phyloP scores from a whole-genome alignment of 2,113 vertebrate species.

The Saguinus imperator region DNA sequence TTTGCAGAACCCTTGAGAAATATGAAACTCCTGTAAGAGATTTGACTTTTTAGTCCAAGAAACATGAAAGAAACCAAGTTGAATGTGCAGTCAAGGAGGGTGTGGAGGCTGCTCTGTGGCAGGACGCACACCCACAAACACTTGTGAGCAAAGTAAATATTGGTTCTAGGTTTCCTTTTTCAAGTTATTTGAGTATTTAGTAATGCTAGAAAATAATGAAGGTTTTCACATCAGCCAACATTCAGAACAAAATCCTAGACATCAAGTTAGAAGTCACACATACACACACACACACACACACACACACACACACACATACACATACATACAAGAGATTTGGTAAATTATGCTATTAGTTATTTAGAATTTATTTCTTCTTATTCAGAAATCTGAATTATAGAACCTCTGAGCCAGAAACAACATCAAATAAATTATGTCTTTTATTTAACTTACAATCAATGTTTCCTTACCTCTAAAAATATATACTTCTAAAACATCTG shows the following conservation, averaged over 20 bases:
- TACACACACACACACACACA: not conserved
- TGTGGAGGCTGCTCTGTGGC: rapidly evolving
- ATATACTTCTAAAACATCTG: not conserved
- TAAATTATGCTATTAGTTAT: not conserved
- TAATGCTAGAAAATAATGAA: not conserved
- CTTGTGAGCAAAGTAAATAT: not conserved
- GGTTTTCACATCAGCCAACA: not conserved
- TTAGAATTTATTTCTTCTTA: not conserved
- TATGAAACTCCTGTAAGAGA: not conserved
- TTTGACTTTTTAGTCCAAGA: not conserved
- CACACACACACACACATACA: too few species aligned
- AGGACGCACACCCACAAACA: not conserved
- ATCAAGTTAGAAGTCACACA: not conserved
- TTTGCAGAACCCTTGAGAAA: not conserved
- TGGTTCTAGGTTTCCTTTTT: not conserved
- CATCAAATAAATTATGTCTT: constrained; percentile 53
- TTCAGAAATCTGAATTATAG: not conserved
- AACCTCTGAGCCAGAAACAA: not conserved
- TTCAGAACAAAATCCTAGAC: not conserved
- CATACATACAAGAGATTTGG: not conserved
- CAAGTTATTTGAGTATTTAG: not conserved
- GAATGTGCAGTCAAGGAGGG: not conserved
- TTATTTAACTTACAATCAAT: not conserved
- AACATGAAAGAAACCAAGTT: not conserved
- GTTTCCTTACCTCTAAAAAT: constrained; percentile 3